These are phyloP conservation scores for Synergus gifuensis DNA, from an alignment of 2,888 invertebrate genomes.

Conservation along the genomic window DNA sequence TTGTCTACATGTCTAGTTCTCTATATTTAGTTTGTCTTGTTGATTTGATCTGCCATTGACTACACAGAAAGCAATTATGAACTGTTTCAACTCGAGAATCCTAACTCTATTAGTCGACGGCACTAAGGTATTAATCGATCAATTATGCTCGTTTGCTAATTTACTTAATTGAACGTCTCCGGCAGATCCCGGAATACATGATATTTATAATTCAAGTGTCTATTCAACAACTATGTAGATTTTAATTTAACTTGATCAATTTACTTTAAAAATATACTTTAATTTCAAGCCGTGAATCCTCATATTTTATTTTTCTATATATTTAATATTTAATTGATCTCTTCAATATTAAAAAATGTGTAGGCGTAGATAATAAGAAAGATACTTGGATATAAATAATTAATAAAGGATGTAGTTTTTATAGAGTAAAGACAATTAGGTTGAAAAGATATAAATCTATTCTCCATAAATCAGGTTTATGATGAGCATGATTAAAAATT, in stretches of 20 bases:
- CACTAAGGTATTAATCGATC: slow-evolving; percentile 29
- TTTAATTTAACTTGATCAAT: neutral
- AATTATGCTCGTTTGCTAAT: slow-evolving; percentile 38
- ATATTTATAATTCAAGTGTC: slow-evolving; percentile 3
- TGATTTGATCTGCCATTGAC: slow-evolving; percentile 5
- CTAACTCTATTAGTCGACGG: slow-evolving; percentile 28
- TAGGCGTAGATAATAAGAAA: neutral
- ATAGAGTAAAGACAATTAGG: neutral
- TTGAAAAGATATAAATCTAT: neutral
- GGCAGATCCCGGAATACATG: neutral
- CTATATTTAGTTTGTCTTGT: neutral
- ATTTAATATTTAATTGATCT: neutral
- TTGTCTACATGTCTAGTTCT: neutral
- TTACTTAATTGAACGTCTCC: slow-evolving; percentile 25
- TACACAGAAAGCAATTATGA: slow-evolving; percentile 11
- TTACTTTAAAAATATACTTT: neutral
- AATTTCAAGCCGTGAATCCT: neutral
- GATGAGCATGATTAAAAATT: slow-evolving; percentile 1
- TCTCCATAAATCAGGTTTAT: slow-evolving; percentile 6
- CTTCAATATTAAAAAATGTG: neutral
- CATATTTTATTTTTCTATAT: neutral
- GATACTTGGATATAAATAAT: neutral
- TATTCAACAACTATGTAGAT: neutral
- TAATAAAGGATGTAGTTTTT: neutral
- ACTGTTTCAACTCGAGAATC: slow-evolving; percentile 20